Evolutionary conservation across 2,113 vertebrate genomes (phyloP).

Genomic region (Prochilodus magdalenae): DNA sequence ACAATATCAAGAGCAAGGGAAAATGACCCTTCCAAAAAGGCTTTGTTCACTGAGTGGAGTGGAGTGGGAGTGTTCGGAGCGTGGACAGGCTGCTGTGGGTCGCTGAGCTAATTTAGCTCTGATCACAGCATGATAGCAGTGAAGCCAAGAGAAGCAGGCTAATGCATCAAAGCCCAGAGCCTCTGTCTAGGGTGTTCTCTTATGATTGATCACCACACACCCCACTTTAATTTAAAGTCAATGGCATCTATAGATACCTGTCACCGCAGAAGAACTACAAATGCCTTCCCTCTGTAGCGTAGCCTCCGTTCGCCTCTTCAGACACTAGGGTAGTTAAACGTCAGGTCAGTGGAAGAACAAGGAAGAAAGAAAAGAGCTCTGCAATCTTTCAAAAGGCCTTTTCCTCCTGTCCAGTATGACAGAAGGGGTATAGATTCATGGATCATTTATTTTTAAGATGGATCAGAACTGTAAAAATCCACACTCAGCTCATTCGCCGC

Average conservation of each 20-base stretch:
- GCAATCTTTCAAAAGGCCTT: constrained; percentile 48
- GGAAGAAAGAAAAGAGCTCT: constrained; percentile 26
- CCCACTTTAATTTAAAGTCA: constrained; percentile 71
- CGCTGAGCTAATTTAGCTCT: constrained; percentile 66
- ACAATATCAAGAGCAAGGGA: neutral
- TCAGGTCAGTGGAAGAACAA: constrained; percentile 20
- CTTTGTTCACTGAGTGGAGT: constrained; percentile 28
- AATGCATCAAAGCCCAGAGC: constrained; percentile 70
- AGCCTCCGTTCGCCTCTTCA: constrained; percentile 3
- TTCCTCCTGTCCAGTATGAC: constrained; percentile 50
- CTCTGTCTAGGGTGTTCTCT: constrained; percentile 57
- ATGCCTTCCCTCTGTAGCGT: constrained; percentile 55
- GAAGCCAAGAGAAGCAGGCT: constrained; percentile 54
- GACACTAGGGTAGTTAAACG: constrained; percentile 25
- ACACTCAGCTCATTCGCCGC: constrained; percentile 33
- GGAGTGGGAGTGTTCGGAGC: constrained; percentile 12
- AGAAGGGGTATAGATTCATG: constrained; percentile 44
- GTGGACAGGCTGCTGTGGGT: constrained; percentile 40
- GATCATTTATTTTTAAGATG: constrained; percentile 58
- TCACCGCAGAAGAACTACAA: constrained; percentile 63
- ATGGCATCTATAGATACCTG: constrained; percentile 74
- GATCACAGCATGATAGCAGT: constrained; percentile 54
- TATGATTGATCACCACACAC: constrained; percentile 71
- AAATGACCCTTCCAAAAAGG: constrained; percentile 9
- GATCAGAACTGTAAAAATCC: constrained; percentile 50